phyloP scores from a whole-genome alignment of 1,140 invertebrate species.

The Battus philenor region DNA sequence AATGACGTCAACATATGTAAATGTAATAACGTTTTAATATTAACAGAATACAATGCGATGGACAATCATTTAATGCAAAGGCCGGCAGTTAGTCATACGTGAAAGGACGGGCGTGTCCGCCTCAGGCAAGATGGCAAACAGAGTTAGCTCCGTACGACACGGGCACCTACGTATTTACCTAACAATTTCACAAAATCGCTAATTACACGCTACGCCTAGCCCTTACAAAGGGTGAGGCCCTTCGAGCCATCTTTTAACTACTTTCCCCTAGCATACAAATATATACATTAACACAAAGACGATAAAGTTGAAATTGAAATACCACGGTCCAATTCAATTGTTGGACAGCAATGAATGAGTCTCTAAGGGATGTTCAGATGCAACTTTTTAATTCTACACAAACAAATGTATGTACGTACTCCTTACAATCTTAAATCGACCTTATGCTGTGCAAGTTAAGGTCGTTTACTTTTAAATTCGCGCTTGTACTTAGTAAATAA shows the following conservation, averaged over 20 bases:
- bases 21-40: slow-evolving; percentile 6
- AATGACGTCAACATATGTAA: no score
- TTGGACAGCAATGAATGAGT: slow-evolving; percentile 50
- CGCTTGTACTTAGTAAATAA: neutral
- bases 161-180: slow-evolving; percentile 48
- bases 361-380: slow-evolving; percentile 72
- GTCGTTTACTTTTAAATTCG: neutral
- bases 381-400: slow-evolving; percentile 32
- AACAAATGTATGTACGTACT: slow-evolving; percentile 20
- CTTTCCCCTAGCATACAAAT: neutral
- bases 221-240: slow-evolving; percentile 56
- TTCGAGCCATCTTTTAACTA: slow-evolving; percentile 20
- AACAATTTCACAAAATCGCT: slow-evolving; percentile 69
- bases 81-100: slow-evolving; percentile 2
- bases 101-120: slow-evolving; percentile 12
- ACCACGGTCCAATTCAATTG: slow-evolving; percentile 21
- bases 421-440: slow-evolving; percentile 21
- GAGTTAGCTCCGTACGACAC: slow-evolving; percentile 32
- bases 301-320: slow-evolving; percentile 25
- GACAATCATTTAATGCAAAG: slow-evolving; percentile 4
- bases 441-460: slow-evolving; percentile 14
- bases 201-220: slow-evolving; percentile 67
- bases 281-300: slow-evolving; percentile 16
- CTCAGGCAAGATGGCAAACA: slow-evolving; percentile 23
- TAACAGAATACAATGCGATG: slow-evolving; percentile 4